phyloP scores from a whole-genome alignment of 2,113 vertebrate species.

The Ictalurus furcatus region DNA sequence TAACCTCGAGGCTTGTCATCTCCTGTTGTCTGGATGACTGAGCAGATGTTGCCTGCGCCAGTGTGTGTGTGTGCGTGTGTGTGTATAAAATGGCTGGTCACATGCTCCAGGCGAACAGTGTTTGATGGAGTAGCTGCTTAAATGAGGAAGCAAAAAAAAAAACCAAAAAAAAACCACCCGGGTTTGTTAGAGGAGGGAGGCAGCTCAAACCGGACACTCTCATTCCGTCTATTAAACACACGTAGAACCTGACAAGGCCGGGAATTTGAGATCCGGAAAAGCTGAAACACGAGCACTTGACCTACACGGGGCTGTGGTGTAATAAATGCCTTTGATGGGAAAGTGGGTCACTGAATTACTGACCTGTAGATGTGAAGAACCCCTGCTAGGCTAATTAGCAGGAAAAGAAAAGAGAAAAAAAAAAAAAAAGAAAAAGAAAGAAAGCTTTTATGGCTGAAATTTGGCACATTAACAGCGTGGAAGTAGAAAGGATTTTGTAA shows the following conservation, averaged over 20 bases:
- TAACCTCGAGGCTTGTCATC: constrained; percentile 72
- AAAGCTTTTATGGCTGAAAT: background rate
- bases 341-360: constrained; percentile 37
- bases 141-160: constrained; percentile 42
- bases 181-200: constrained; percentile 60
- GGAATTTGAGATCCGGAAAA: constrained; percentile 52
- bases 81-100: constrained; percentile 61
- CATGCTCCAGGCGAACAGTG: constrained; percentile 63
- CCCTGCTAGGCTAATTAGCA: background rate
- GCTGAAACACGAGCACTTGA: constrained; percentile 48
- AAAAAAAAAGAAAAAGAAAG: background rate
- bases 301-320: constrained; percentile 11
- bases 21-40: constrained; percentile 73
- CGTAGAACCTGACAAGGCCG: constrained; percentile 59
- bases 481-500: background rate
- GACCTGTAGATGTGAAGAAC: constrained; percentile 17
- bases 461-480: background rate
- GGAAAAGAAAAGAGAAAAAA: background rate
- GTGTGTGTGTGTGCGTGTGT: constrained; percentile 58
- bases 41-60: constrained; percentile 63
- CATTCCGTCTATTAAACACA: constrained; percentile 57
- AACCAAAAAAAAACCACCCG: constrained; percentile 35
- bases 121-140: constrained; percentile 37
- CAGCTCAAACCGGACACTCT: constrained; percentile 18
- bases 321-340: constrained; percentile 31